Evolutionary conservation across 2,113 vertebrate genomes (phyloP), one percentile per base, ranked within the genome.

Genomic region (Solenodon paradoxus): DNA sequence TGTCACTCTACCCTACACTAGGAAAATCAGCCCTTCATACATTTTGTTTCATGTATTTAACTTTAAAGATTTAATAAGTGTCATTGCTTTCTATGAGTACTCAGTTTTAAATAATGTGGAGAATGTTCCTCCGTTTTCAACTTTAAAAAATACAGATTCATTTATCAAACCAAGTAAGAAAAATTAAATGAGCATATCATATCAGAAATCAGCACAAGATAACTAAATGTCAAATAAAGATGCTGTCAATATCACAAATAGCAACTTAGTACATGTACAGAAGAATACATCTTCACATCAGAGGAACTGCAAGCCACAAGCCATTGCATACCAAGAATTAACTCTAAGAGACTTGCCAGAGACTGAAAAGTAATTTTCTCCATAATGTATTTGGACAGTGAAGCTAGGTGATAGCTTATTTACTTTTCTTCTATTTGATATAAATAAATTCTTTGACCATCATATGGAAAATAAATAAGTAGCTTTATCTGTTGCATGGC

Each of bases 131-230:
- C 49, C 63, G 42, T 40, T 59, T 96, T 82, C 53, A n/a, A 38
- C 64, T 80, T 32, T 19, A 93, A 86, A 78, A n/a, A 49, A 57
- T n/a, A 17, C 63, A 84, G 74, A 42, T 79, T 61, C 90, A 78
- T 68, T 96, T 96, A 85, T 75, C 61, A 57, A 96, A 94, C 75
- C 72, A 88, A 96, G 61, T 64, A 74, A 86, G 40, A 94, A 90
- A 91, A 91, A 93, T 95, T 72, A 95, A 91, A 88, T 93, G 57
- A 95, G 17, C n/a, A 4, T 51, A 74, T 95, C n/a, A 11, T 47
- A 63, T 59, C 64, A 88, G 13, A 92, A 84, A 69, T 88, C 32
- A 81, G 53, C 38, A 59, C 26, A 72, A 13, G 80, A 64, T 92
- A 81, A 89, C 28, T 79, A 66, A 79, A 77, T 93, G 42, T 66